phyloP scores from a whole-genome alignment of 2,113 vertebrate species.

The Micromys minutus region DNA sequence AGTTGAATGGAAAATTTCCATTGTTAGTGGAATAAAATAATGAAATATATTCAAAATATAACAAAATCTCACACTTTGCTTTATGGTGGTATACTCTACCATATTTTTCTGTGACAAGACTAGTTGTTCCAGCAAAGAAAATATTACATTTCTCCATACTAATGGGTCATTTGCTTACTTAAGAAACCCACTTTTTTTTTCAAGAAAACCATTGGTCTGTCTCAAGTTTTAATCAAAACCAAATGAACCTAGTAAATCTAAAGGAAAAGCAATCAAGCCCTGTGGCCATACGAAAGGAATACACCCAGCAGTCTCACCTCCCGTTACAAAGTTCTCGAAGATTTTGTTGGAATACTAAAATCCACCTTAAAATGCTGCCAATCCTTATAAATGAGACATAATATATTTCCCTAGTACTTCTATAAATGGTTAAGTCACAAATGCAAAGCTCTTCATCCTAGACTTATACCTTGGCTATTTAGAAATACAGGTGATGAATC shows the following conservation, averaged over 20 bases:
- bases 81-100: constrained; percentile 4
- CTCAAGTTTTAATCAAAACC: constrained; percentile 76
- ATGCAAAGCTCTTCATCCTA: constrained; percentile 21
- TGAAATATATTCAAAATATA: constrained; percentile 26
- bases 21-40: constrained; percentile 9
- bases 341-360: constrained; percentile 60
- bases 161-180: constrained; percentile 79
- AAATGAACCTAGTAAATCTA: constrained; percentile 85
- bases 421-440: constrained; percentile 46
- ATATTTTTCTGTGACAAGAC: constrained; percentile 39
- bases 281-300: constrained; percentile 52
- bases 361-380: constrained; percentile 65
- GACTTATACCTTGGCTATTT: not conserved
- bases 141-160: constrained; percentile 19
- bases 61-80: not conserved
- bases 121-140: constrained; percentile 47
- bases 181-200: constrained; percentile 73
- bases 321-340: constrained; percentile 53
- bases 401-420: constrained; percentile 56
- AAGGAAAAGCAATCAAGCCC: constrained; percentile 84
- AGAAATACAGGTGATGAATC: not conserved
- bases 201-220: constrained; percentile 69
- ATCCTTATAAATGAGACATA: constrained; percentile 39
- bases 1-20: not conserved
- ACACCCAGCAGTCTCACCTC: constrained; percentile 58